Evolutionary conservation across 1,140 invertebrate species (phyloP).

Genomic region (Drosophila albomicans): DNA sequence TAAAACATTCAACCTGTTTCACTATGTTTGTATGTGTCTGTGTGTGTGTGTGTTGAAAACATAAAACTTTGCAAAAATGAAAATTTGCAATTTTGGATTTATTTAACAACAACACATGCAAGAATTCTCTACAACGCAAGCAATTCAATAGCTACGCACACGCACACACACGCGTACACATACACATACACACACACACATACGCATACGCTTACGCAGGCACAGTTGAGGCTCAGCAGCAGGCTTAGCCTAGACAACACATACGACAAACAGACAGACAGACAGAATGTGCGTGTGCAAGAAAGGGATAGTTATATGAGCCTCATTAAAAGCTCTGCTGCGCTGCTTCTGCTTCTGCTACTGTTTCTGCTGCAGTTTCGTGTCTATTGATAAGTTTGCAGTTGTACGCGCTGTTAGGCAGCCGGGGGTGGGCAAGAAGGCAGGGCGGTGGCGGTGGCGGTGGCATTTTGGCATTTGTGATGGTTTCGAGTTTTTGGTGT

Average conservation of each 20-base stretch:
- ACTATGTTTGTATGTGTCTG: not conserved
- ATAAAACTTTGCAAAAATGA: not conserved
- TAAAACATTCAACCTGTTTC: slow-evolving; percentile 11
- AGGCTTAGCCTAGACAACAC: slow-evolving; percentile 17
- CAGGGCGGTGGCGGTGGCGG: not conserved
- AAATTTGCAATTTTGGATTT: not conserved
- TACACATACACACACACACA: slow-evolving; percentile 1
- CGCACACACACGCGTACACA: not conserved
- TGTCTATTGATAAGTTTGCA: not conserved
- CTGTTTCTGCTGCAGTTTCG: no score
- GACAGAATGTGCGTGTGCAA: slow-evolving; percentile 19
- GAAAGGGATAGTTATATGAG: not conserved
- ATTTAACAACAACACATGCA: slow-evolving; percentile 24
- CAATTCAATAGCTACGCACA: slow-evolving; percentile 14
- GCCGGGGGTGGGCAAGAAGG: not conserved
- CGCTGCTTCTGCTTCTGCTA: not conserved
- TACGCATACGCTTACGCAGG: not conserved
- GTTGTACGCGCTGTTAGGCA: not conserved
- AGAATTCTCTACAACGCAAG: slow-evolving; percentile 11
- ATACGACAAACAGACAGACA: slow-evolving; percentile 16
- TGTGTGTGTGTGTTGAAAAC: slow-evolving; percentile 7
- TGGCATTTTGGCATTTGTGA: not conserved
- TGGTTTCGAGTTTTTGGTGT: not conserved
- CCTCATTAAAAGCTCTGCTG: not conserved
- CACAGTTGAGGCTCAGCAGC: no score